phyloP scores from a whole-genome alignment of 2,797 vertebrate species.

The Octomys mimax region DNA sequence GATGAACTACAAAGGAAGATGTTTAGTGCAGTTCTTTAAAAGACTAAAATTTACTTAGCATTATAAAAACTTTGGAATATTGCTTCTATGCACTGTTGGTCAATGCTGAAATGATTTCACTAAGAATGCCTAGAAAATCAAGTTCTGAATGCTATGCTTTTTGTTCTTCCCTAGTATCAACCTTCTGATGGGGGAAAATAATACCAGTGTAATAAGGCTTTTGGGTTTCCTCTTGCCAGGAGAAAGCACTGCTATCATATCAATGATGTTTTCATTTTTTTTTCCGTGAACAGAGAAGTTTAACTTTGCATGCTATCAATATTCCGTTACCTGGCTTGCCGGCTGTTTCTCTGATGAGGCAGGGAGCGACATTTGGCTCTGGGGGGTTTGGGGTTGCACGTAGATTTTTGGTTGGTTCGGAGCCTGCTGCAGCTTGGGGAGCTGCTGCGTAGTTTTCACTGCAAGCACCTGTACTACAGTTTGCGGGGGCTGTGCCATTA shows the following conservation, averaged over 20 bases:
- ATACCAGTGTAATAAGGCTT: slow-evolving; percentile 82
- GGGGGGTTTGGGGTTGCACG: slow-evolving; percentile 95
- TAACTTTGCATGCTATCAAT: slow-evolving; percentile 89
- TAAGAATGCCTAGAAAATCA: slow-evolving; percentile 81
- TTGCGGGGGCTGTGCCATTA: slow-evolving; percentile 91
- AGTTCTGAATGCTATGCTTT: slow-evolving; percentile 70
- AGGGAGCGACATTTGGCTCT: slow-evolving; percentile 96
- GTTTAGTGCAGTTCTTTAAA: slow-evolving; percentile 83
- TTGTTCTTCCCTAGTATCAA: slow-evolving; percentile 83
- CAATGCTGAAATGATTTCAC: slow-evolving; percentile 83
- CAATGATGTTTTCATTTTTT: slow-evolving; percentile 75
- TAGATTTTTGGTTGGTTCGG: slow-evolving; percentile 97
- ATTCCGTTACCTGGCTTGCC: slow-evolving; percentile 94
- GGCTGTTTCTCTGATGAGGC: slow-evolving; percentile 93
- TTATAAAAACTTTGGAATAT: slow-evolving; percentile 81
- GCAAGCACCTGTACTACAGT: slow-evolving; percentile 91
- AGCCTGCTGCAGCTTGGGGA: slow-evolving; percentile 97
- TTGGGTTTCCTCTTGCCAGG: slow-evolving; percentile 85
- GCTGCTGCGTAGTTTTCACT: slow-evolving; percentile 94
- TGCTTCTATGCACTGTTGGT: slow-evolving; percentile 81
- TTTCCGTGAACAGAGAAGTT: slow-evolving; percentile 84
- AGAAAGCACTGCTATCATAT: slow-evolving; percentile 86
- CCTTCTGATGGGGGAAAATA: slow-evolving; percentile 80
- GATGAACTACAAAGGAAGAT: slow-evolving; percentile 87
- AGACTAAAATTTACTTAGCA: slow-evolving; percentile 82